Conservation (phyloP, 2,113 vertebrate species). For the Raja brachyura region DNA sequence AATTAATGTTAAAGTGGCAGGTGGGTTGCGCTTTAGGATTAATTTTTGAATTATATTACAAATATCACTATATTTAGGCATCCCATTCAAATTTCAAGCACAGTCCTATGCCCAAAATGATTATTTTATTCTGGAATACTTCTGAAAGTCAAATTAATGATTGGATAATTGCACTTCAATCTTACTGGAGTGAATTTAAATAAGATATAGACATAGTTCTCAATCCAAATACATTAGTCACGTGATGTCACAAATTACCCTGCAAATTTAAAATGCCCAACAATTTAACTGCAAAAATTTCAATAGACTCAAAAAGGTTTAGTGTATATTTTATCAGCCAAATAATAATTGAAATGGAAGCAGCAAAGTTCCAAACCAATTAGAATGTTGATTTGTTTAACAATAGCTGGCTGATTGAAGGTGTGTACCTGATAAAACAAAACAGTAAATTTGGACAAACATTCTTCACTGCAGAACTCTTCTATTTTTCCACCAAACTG, state of each 20-base stretch:
- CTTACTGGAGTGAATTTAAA: not conserved
- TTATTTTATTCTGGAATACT: not conserved
- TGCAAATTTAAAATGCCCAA: not conserved
- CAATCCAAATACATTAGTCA: not conserved
- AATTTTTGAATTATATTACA: not conserved
- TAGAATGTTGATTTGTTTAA: not conserved
- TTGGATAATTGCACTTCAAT: not conserved
- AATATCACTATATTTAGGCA: not conserved
- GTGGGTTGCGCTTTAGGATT: not conserved
- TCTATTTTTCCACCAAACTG: conserved; percentile 72
- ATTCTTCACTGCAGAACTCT: conserved; percentile 89
- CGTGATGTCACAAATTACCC: not conserved
- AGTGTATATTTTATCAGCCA: not conserved
- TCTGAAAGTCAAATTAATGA: not conserved
- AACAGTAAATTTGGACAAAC: conserved; percentile 83
- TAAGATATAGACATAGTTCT: not conserved
- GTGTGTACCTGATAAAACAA: conserved; percentile 80
- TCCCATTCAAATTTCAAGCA: not conserved
- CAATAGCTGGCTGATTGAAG: not conserved
- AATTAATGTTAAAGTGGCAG: too few species aligned
- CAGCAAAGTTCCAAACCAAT: not conserved
- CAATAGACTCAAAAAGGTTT: not conserved
- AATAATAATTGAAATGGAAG: not conserved
- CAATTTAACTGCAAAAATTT: not conserved
- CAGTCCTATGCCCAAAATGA: not conserved